A percentile compares a stretch with the other conserved stretches of the same genome.
Evolutionary conservation across 2,797 vertebrate genomes (phyloP).

Genomic region (Squalus acanthias): DNA sequence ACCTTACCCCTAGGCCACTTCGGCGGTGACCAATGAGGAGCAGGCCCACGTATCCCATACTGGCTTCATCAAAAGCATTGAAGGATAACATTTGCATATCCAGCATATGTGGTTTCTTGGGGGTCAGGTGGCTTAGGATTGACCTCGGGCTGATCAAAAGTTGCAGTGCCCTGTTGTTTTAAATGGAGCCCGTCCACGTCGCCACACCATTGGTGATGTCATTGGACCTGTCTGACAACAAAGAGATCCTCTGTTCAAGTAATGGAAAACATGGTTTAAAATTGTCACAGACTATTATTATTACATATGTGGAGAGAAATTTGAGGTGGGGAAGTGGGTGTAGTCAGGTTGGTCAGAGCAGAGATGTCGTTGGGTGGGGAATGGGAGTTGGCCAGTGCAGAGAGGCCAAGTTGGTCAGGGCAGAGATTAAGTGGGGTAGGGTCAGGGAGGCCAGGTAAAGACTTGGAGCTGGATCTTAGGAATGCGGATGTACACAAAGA

Average conservation of each 20-base stretch:
- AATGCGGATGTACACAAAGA: not conserved
- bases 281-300: no score
- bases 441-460: not conserved
- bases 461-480: not conserved
- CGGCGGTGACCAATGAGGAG: not conserved
- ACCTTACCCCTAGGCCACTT: not conserved
- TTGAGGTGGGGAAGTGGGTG: no score
- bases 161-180: not conserved
- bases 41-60: not conserved
- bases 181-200: not conserved
- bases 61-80: not conserved
- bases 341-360: no score
- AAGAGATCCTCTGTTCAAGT: no score
- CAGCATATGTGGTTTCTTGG: no score
- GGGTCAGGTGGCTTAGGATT: not conserved
- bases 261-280: no score
- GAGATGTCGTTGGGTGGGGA: no score
- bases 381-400: no score
- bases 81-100: not conserved
- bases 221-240: no score
- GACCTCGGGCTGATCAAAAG: not conserved
- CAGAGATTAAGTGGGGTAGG: not conserved
- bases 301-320: no score
- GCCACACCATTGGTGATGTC: no score
- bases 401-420: not conserved